phyloP scores from a whole-genome alignment of 2,888 invertebrate genomes.

The Tinea trinotella region DNA sequence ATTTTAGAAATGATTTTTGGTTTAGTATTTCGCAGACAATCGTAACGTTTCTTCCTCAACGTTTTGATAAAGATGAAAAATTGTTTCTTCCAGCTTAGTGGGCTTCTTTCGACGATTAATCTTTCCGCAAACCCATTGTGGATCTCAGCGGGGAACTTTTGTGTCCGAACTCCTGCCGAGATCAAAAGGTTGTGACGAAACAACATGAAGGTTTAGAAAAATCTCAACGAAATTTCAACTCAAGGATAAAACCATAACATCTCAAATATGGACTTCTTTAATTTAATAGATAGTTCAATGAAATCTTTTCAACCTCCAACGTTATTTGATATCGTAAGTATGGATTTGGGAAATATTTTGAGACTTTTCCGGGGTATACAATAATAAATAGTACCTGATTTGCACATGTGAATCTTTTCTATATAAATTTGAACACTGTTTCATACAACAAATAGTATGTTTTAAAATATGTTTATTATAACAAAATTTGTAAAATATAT shows the following conservation, averaged over 20 bases:
- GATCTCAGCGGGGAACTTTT: slow-evolving; percentile 52
- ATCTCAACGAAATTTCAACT: slow-evolving; percentile 10
- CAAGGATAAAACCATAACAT: neutral
- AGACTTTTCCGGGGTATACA: too few relatives aligned
- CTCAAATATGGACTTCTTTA: slow-evolving; percentile 5
- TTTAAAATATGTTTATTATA: too few relatives aligned
- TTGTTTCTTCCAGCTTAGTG: slow-evolving; percentile 53
- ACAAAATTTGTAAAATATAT: too few relatives aligned
- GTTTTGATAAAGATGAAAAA: slow-evolving; percentile 70
- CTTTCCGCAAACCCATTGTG: slow-evolving; percentile 63
- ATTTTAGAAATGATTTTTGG: slow-evolving; percentile 17
- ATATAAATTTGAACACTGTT: too few relatives aligned
- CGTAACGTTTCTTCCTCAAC: slow-evolving; percentile 39
- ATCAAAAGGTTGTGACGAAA: slow-evolving; percentile 56
- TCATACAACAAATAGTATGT: too few relatives aligned
- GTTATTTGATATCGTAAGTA: neutral
- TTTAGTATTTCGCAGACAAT: slow-evolving; percentile 27
- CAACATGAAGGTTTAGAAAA: slow-evolving; percentile 21
- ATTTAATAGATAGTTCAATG: neutral
- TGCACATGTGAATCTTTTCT: too few relatives aligned
- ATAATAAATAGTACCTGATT: too few relatives aligned
- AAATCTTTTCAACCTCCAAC: neutral
- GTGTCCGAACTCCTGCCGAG: slow-evolving; percentile 50
- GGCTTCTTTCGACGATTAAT: slow-evolving; percentile 65
- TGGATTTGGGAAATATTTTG: too few relatives aligned